Conservation (phyloP, 2,797 vertebrate genomes). For the Vultur gryphus region DNA sequence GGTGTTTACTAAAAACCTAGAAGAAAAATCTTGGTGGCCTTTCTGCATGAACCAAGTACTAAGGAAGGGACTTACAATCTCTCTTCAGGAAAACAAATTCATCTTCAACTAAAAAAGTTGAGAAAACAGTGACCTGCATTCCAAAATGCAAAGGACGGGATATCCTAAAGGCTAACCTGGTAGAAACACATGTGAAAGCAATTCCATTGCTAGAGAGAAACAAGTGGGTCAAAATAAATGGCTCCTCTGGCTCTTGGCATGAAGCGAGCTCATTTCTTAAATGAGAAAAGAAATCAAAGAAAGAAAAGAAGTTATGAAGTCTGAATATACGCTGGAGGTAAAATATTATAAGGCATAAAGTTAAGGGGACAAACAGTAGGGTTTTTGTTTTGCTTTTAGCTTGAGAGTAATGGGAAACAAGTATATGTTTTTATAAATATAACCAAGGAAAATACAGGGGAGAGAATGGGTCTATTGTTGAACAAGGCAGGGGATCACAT, state of each 20-base stretch:
- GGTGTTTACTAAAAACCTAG: background rate
- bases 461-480: constrained; percentile 54
- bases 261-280: background rate
- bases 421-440: constrained; percentile 44
- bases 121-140: background rate
- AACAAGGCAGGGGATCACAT: constrained; percentile 14
- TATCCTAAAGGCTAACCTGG: background rate
- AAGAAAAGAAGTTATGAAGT: constrained; percentile 18
- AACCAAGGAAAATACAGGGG: constrained; percentile 26
- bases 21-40: background rate
- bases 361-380: constrained; percentile 23
- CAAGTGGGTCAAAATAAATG: constrained; percentile 18
- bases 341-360: constrained; percentile 17
- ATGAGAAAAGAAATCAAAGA: background rate
- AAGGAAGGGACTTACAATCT: background rate
- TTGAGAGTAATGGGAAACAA: constrained; percentile 48
- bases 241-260: background rate
- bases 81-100: background rate
- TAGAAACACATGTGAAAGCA: background rate
- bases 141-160: background rate
- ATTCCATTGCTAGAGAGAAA: background rate
- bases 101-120: background rate
- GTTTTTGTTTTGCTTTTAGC: constrained; percentile 30
- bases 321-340: constrained; percentile 10
- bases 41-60: background rate